phyloP scores from a whole-genome alignment of 2,113 vertebrate species.

The Ptilonorhynchus violaceus region DNA sequence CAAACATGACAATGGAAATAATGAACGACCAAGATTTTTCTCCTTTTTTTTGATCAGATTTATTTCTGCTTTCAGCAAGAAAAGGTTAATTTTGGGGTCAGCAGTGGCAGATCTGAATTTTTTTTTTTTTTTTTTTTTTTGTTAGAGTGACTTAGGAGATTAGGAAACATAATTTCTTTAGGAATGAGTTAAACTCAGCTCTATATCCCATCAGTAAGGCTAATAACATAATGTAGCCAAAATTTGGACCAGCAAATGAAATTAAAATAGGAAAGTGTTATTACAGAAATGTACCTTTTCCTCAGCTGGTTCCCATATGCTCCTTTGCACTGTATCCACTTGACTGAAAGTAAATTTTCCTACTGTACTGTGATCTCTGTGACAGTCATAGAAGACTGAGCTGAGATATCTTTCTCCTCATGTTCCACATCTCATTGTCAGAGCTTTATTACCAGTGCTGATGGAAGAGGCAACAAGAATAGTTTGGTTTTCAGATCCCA shows the following conservation, averaged over 20 bases:
- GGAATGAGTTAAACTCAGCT: background rate
- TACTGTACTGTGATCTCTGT: background rate
- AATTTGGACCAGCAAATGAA: background rate
- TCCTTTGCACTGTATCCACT: background rate
- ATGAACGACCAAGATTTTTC: background rate
- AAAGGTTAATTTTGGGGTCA: background rate
- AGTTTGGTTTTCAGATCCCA: background rate
- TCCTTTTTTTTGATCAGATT: background rate
- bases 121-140: rapidly evolving
- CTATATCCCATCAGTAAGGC: background rate
- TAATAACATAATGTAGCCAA: background rate
- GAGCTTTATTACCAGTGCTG: background rate
- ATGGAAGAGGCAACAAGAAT: background rate
- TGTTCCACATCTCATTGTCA: background rate
- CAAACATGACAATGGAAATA: background rate
- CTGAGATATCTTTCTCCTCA: background rate
- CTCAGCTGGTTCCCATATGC: background rate
- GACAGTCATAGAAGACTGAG: background rate
- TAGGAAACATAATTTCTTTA: background rate
- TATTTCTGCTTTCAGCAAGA: background rate
- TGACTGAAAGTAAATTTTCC: background rate
- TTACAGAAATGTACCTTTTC: background rate
- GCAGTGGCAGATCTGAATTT: background rate
- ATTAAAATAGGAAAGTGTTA: background rate
- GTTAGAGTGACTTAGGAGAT: background rate